Percentiles rank a stretch among this genome's conserved stretches.
phyloP scores from a whole-genome alignment of 2,113 vertebrate genomes.

The Oostethus manadensis region DNA sequence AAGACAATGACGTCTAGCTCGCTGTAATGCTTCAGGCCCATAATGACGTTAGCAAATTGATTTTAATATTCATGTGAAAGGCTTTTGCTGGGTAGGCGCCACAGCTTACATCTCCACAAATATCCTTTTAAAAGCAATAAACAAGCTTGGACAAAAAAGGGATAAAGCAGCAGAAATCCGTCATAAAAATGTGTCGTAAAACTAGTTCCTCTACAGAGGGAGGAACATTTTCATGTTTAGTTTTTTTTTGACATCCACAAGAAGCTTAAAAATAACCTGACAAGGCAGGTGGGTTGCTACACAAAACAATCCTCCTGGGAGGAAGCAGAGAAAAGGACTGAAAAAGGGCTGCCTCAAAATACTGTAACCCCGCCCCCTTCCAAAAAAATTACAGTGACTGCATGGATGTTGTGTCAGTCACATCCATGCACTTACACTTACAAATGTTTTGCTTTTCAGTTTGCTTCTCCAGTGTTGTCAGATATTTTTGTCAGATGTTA shows the following conservation, averaged over 20 bases:
- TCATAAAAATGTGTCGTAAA: slow-evolving; percentile 24
- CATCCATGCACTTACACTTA: too few relatives aligned
- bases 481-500: too few relatives aligned
- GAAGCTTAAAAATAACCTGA: slow-evolving; percentile 19
- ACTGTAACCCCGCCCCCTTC: too few relatives aligned
- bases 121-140: slow-evolving; percentile 50
- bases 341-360: not conserved
- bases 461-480: too few relatives aligned
- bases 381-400: too few relatives aligned
- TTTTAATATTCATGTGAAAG: slow-evolving; percentile 53
- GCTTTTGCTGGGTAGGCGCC: slow-evolving; percentile 39
- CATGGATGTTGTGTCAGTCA: too few relatives aligned
- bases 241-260: slow-evolving; percentile 6
- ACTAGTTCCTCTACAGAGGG: slow-evolving; percentile 10
- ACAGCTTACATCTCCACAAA: slow-evolving; percentile 40
- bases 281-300: not conserved
- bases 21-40: slow-evolving; percentile 52
- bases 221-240: slow-evolving; percentile 5
- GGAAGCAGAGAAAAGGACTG: not conserved
- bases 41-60: slow-evolving; percentile 56
- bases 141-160: slow-evolving; percentile 4
- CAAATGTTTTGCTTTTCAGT: too few relatives aligned
- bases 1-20: slow-evolving; percentile 43
- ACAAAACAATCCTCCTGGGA: not conserved
- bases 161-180: not conserved